Percentiles rank a stretch among this genome's conserved stretches.
These are phyloP conservation scores for Tipula lateralis DNA, from an alignment of 2,888 invertebrate species.

Conservation along the genomic window DNA sequence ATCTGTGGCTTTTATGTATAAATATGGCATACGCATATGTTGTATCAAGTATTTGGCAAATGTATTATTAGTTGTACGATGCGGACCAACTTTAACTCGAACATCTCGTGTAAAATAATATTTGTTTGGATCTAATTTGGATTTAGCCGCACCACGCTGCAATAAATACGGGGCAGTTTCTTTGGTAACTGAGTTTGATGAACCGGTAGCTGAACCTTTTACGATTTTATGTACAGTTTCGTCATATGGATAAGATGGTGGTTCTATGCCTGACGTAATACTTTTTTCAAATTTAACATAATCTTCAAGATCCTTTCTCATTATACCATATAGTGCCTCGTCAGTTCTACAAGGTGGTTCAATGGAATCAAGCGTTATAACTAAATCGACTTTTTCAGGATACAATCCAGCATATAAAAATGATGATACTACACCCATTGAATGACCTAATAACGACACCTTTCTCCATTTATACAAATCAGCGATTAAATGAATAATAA, in stretches of 20 bases:
- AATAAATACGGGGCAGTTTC: conserved; percentile 55
- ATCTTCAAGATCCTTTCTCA: conserved; percentile 47
- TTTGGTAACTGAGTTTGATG: conserved; percentile 54
- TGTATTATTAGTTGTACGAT: conserved; percentile 42
- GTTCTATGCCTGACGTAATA: conserved; percentile 49
- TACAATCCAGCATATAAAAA: conserved; percentile 60
- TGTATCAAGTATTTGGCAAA: conserved; percentile 54
- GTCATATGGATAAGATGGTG: conserved; percentile 59
- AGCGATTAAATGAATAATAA: conserved; percentile 55
- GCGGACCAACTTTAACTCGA: conserved; percentile 52
- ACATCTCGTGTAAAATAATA: conserved; percentile 59
- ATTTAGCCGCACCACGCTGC: conserved; percentile 56
- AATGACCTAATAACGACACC: conserved; percentile 64
- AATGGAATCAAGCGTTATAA: conserved; percentile 46
- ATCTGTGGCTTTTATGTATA: conserved; percentile 58
- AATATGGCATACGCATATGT: conserved; percentile 58
- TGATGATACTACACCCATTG: conserved; percentile 61
- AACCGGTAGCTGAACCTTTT: conserved; percentile 55
- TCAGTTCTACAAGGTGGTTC: conserved; percentile 44
- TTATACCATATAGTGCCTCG: conserved; percentile 40
- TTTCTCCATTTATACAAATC: conserved; percentile 66
- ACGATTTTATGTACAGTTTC: conserved; percentile 49
- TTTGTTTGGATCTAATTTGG: conserved; percentile 55
- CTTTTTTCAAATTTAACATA: conserved; percentile 51
- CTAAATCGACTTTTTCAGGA: conserved; percentile 47